phyloP scores from a whole-genome alignment of 2,797 vertebrate species.

The Sebastes steindachneri region DNA sequence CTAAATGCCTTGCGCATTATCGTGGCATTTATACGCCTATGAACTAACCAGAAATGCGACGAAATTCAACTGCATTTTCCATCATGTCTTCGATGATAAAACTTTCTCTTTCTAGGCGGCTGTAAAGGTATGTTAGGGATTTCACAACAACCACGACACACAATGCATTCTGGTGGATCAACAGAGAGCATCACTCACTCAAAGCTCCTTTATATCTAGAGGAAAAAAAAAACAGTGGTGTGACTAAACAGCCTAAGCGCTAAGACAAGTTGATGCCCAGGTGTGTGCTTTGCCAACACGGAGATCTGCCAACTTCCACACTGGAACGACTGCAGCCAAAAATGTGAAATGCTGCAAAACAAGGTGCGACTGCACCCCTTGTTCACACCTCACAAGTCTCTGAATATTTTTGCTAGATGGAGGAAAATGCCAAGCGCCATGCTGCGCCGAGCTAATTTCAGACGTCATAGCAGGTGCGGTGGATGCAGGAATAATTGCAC shows the following conservation, averaged over 20 bases:
- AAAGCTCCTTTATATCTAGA: neutral
- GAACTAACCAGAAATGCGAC: neutral
- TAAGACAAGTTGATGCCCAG: neutral
- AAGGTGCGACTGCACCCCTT: neutral
- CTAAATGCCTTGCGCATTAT: no score
- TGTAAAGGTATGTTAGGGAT: neutral
- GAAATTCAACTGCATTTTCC: neutral
- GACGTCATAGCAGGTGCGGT: slow-evolving; percentile 5
- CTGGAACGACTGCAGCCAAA: neutral
- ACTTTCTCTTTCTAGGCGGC: neutral
- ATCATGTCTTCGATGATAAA: neutral
- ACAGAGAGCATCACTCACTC: neutral
- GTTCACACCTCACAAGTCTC: neutral
- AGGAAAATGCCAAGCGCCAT: neutral
- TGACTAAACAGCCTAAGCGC: neutral
- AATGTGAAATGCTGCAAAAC: neutral
- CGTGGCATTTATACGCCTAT: neutral
- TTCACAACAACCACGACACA: neutral
- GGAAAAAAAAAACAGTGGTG: neutral
- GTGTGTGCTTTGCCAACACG: neutral
- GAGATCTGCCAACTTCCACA: neutral
- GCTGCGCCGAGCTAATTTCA: slow-evolving; percentile 5
- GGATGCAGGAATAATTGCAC: slow-evolving; percentile 15
- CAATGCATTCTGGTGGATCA: neutral
- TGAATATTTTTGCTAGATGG: neutral